Percentiles rank a stretch among this genome's conserved stretches.
Conservation (phyloP, 2,888 invertebrate genomes). For the Nasonia oneida region DNA sequence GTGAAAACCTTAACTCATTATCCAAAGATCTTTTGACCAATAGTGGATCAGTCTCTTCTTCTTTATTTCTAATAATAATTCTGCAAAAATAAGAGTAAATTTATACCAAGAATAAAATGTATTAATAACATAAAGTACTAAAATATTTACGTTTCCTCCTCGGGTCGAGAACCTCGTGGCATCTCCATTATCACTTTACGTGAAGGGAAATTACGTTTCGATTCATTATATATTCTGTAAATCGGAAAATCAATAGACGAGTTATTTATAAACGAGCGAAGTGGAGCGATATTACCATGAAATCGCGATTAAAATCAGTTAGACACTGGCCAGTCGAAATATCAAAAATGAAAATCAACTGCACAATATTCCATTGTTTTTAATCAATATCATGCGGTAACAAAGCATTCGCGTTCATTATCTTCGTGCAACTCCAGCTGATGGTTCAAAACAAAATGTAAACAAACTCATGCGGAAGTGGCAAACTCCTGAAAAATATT, state of each 20-base stretch:
- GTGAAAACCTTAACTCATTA: background rate
- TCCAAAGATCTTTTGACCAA: background rate
- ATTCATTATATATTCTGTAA: constrained; percentile 26
- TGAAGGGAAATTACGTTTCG: background rate
- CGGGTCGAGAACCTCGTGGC: background rate
- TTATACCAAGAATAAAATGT: too few species aligned
- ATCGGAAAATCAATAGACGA: constrained; percentile 51
- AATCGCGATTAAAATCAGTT: background rate
- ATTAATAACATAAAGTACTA: background rate
- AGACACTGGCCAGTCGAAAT: background rate
- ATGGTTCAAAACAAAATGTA: background rate
- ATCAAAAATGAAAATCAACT: background rate
- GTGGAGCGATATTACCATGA: constrained; percentile 36
- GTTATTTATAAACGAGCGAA: constrained; percentile 37
- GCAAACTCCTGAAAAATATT: background rate
- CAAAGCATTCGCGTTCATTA: background rate
- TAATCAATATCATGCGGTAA: background rate
- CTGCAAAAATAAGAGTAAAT: background rate
- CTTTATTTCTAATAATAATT: background rate
- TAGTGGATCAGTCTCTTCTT: background rate
- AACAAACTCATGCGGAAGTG: background rate
- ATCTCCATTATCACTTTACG: constrained; percentile 18
- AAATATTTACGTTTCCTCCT: constrained; percentile 12
- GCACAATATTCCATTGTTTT: background rate
- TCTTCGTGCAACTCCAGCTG: too few species aligned